Evolutionary conservation across 1,140 invertebrate genomes (phyloP).

Genomic region (Brachionus manjavacas): DNA sequence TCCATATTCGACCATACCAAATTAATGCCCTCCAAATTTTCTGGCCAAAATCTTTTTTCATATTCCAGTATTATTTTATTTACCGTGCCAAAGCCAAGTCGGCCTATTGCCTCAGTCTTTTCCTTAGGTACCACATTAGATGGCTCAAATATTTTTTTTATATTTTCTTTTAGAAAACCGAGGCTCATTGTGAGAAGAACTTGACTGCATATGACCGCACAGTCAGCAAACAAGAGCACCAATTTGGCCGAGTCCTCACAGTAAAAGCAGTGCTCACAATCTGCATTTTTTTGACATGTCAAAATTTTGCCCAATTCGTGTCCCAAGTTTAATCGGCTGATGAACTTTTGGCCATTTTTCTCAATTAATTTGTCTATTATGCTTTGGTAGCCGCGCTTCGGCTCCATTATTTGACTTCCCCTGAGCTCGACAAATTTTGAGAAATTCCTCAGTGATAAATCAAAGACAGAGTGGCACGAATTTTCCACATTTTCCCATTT

Average conservation of each 20-base stretch:
- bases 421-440: not conserved
- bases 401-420: constrained; percentile 16
- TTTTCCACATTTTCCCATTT: constrained; percentile 38
- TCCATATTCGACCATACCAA: not conserved
- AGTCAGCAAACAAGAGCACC: not conserved
- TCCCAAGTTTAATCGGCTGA: not conserved
- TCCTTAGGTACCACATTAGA: not conserved
- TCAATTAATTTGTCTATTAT: not conserved
- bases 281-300: not conserved
- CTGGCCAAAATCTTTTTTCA: constrained; percentile 28
- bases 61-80: constrained; percentile 34
- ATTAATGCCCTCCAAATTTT: constrained; percentile 21
- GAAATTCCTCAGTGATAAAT: constrained; percentile 17
- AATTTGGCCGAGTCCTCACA: not conserved
- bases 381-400: not conserved
- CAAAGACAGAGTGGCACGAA: not conserved
- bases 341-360: not conserved
- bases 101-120: not conserved
- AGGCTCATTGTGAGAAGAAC: not conserved
- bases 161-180: constrained; percentile 25
- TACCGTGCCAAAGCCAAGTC: constrained; percentile 14
- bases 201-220: not conserved
- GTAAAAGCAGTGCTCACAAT: not conserved
- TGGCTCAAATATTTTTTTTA: not conserved
- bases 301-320: constrained; percentile 4